Evolutionary conservation across 2,888 invertebrate species (phyloP).

Genomic region (Dicycla oo): DNA sequence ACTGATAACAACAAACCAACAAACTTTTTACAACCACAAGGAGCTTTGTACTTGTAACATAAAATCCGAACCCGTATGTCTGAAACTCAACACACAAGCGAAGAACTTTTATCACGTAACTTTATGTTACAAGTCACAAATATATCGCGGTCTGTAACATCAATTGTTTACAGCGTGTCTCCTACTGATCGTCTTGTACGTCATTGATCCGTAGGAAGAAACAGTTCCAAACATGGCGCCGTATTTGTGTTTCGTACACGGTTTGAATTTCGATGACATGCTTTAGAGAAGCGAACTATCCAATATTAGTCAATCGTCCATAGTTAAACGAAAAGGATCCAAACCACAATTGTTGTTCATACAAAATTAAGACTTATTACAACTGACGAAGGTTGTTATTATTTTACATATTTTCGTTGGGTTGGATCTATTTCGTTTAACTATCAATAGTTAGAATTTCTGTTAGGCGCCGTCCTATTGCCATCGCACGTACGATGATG

Average conservation of each 20-base stretch:
- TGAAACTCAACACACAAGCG: constrained; percentile 22
- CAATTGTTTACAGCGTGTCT: neutral
- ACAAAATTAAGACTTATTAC: too few relatives aligned
- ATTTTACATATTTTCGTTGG: too few relatives aligned
- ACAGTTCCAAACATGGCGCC: constrained; percentile 15
- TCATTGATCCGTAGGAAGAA: constrained; percentile 5
- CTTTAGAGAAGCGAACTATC: neutral
- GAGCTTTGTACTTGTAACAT: constrained; percentile 1
- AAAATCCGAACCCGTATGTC: constrained; percentile 7
- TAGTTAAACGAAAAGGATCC: too few relatives aligned
- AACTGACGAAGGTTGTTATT: too few relatives aligned
- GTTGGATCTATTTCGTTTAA: too few relatives aligned
- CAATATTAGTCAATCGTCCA: neutral
- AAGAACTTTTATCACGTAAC: constrained; percentile 35
- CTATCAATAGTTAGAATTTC: neutral
- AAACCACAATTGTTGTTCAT: too few relatives aligned
- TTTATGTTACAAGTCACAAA: constrained; percentile 23
- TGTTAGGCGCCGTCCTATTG: too few relatives aligned
- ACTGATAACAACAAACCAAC: neutral
- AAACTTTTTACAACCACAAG: neutral
- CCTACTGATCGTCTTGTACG: constrained; percentile 10
- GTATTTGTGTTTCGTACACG: constrained; percentile 13
- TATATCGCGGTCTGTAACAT: constrained; percentile 9
- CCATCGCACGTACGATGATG: too few relatives aligned
- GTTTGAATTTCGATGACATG: constrained; percentile 26